These are phyloP conservation scores for Mamestra configurata DNA, from an alignment of 1,140 invertebrate species.

Conservation along the genomic window DNA sequence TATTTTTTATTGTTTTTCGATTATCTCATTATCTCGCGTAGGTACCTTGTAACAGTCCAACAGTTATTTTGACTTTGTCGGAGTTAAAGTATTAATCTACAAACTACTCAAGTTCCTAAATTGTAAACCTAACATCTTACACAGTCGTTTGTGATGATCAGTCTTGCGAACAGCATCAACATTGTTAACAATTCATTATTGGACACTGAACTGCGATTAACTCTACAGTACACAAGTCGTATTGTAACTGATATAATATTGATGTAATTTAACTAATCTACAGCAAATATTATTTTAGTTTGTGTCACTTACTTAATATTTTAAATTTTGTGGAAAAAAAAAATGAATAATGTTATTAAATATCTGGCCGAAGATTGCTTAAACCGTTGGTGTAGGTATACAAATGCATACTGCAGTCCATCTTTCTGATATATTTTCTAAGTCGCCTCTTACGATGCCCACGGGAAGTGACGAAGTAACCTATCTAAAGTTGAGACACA, in stretches of 20 bases:
- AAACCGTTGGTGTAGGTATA: background rate
- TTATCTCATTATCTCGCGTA: background rate
- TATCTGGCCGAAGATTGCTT: too few relatives aligned
- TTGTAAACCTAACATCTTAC: background rate
- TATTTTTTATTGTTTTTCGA: background rate
- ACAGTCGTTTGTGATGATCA: background rate
- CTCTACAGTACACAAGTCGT: background rate
- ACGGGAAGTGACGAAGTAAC: conserved; percentile 2
- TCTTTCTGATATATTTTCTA: conserved; percentile 26
- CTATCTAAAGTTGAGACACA: background rate
- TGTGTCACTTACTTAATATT: background rate
- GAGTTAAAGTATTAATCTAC: background rate
- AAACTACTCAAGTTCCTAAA: background rate
- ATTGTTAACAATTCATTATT: background rate
- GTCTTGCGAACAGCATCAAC: background rate
- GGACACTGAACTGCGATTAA: background rate
- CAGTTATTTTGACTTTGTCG: too few relatives aligned
- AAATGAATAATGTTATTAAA: too few relatives aligned
- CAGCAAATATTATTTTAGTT: background rate
- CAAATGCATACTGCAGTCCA: background rate
- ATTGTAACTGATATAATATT: background rate
- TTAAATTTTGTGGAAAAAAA: too few relatives aligned
- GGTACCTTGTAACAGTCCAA: too few relatives aligned
- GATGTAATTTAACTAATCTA: background rate
- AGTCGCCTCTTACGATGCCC: conserved; percentile 3